Evolutionary conservation across 2,113 vertebrate genomes (phyloP).

Genomic region (Odocoileus virginianus): DNA sequence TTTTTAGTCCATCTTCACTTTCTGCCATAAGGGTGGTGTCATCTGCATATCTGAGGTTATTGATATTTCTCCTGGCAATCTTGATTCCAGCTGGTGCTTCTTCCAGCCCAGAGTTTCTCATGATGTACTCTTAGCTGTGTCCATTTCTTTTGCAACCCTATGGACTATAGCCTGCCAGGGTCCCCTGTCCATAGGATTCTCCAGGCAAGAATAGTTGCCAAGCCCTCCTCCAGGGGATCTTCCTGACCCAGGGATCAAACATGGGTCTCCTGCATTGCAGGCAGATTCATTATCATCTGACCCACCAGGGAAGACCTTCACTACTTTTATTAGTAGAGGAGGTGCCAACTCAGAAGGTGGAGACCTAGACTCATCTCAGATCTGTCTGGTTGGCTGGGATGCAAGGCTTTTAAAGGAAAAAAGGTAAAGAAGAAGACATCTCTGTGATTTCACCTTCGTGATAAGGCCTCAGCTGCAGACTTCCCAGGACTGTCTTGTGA

Average conservation of each 20-base stretch:
- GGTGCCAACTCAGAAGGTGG: background rate
- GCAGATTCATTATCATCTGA: background rate
- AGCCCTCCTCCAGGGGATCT: background rate
- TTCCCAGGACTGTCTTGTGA: fast-evolving
- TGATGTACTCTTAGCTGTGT: background rate
- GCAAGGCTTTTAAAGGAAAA: background rate
- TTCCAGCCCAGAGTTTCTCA: no score
- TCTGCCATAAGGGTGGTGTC: no score
- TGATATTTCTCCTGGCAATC: no score
- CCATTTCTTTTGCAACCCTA: background rate
- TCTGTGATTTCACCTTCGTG: background rate
- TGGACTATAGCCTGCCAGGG: background rate
- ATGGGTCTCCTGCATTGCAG: background rate
- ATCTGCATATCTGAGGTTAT: no score
- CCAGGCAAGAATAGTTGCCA: background rate
- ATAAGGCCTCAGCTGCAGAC: background rate
- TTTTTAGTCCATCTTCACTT: no score
- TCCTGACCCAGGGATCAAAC: background rate
- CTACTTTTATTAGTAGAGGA: background rate
- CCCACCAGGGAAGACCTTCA: background rate
- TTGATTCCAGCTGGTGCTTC: no score
- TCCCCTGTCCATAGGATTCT: background rate
- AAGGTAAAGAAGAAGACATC: background rate
- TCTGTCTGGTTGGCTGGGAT: background rate
- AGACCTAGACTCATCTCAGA: background rate